Conservation (phyloP, 1,140 invertebrate species). For the Yoshiicerus persimilis region DNA sequence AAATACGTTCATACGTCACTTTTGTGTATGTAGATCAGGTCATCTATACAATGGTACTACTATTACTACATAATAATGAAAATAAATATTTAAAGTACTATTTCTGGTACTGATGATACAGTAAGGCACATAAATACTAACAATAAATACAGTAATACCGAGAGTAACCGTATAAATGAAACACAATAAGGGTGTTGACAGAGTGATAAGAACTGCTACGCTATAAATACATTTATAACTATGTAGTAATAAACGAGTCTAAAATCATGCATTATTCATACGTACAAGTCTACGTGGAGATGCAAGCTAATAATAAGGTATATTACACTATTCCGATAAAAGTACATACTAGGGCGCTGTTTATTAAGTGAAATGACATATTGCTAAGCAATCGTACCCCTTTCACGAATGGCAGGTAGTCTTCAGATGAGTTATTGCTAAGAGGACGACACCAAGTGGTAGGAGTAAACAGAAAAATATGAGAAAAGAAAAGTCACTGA, state of each 20-base stretch:
- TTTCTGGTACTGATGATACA: background rate
- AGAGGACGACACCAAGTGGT: background rate
- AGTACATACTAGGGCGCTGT: background rate
- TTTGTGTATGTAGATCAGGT: background rate
- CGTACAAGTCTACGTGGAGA: background rate
- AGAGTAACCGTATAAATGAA: background rate
- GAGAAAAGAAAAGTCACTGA: background rate
- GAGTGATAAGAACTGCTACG: background rate
- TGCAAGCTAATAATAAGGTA: too few species aligned
- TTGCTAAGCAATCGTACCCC: background rate
- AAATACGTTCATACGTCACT: background rate
- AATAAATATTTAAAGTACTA: background rate
- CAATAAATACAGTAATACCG: background rate
- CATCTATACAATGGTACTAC: background rate
- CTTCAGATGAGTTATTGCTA: too few species aligned
- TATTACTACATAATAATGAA: background rate
- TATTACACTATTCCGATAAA: background rate
- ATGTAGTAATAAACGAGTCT: background rate
- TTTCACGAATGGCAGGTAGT: background rate
- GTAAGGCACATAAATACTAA: background rate
- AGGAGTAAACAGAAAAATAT: background rate
- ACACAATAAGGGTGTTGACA: background rate
- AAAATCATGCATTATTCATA: background rate
- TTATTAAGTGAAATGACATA: background rate
- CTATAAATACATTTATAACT: background rate